Base-by-base conservation (phyloP, 2,113 vertebrate species). In the Dipodomys spectabilis region DNA sequence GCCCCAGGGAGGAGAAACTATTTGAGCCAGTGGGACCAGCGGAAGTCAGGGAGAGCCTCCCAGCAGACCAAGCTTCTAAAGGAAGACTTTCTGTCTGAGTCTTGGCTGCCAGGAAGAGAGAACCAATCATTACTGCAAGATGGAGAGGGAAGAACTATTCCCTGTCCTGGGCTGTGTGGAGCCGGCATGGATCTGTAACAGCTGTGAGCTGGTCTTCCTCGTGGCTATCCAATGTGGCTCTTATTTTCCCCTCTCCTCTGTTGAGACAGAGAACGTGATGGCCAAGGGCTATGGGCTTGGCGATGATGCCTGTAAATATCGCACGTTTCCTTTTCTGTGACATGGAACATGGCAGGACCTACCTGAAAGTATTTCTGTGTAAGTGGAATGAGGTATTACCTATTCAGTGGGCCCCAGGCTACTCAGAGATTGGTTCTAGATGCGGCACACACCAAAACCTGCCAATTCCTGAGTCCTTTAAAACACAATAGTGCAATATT, bases 41-140 rank as follows among this genome's bases (percentile, higher is more conserved):
- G 22, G 71, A 82, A 93, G 82, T 93, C 69, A 3, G 62, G 73
- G 53, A 87, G 39, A 91, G 60, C 3, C 32, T 95, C 90, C 74
- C 71, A 7, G 87, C 39, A 82, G 93, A 71, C 28, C 32, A 94
- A 78, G 81, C 74, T 92, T 88, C 79, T 81, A 53, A 72, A 95
- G 90, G 95, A 93, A 94, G 75, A 16, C 39, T 30, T 91, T 80
- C 86, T 45, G 86, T 86, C 93, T 94, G 89, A 62, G 73, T 95
- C 74, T 60, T 0, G 23, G 78, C 92, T 96, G 93, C 97, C 88
- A 53, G 96, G 94, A 95, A 95, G 8, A 82, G 87, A 85, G 84
- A 73, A 20, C 62, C 93, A 44, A 0, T 81, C 64, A 7, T 62
- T 64, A 44, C 91, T 0, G 0, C 28, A 44, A 92, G 65, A 32